Evolutionary conservation across 1,140 invertebrate species (phyloP), one percentile per base, ranked within the genome.

Genomic region (Piezodorus guildinii): DNA sequence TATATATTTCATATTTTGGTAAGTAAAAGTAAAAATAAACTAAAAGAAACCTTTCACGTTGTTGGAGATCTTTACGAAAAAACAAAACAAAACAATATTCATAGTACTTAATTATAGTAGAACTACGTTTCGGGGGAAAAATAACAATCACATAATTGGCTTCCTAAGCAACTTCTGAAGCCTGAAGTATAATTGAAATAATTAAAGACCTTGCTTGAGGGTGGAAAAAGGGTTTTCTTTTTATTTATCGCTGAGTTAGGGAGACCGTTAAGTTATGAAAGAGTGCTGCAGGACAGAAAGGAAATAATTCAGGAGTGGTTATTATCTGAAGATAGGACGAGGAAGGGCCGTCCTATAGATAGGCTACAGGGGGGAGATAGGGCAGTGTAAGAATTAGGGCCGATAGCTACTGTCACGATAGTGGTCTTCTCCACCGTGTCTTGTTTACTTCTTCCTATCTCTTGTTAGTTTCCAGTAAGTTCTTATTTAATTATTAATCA

Each of bases 281-380:
- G 39, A 46, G 9, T 2, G 44, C 15, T 10, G 16, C 4, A 30
- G 3, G 5, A 52, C 23, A 61, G 54, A 62, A 60, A 59, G 61
- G 52, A 51, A 62, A 59, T 62, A 49, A 44, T 49, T 62, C 51
- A 62, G 4, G 51, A 43, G 44, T 52, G 65, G 61, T 54, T 62
- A 52, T 58, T 60, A 27, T 60, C 43, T 27, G 19, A 17, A 27
- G 39, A 52, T n/a, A n/a, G n/a, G n/a, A 25, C 2, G 19, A 59
- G 16, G 46, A 8, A 1, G 3, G 3, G 12, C n/a, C 14, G 1
- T 17, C n/a, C 14, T 5, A 17, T 8, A 9, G 10, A 49, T 19
- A 21, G 46, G 1, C 6, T 17, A 21, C 2, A 10, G 14, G 10
- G 23, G 62, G 43, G 2, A 58, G 56, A 52, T 60, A 60, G 25